Evolutionary conservation across 1,140 invertebrate species (phyloP).

Genomic region (Amphibalanus amphitrite): DNA sequence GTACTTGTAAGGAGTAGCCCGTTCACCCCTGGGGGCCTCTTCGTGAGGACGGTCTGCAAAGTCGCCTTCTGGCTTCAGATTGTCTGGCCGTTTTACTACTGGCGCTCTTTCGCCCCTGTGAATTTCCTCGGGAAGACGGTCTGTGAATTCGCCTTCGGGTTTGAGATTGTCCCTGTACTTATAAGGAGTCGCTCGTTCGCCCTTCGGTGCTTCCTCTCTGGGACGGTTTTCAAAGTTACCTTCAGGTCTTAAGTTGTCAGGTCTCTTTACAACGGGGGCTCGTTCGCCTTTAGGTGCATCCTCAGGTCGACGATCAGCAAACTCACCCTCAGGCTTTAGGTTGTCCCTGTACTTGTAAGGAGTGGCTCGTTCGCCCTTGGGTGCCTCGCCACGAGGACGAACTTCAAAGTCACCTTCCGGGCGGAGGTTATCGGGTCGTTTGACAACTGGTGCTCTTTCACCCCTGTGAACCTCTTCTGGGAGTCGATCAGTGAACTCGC

Average conservation of each 20-base stretch:
- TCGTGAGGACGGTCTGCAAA: constrained; percentile 19
- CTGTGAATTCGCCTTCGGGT: constrained; percentile 42
- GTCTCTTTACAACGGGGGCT: constrained; percentile 8
- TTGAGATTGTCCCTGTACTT: constrained; percentile 43
- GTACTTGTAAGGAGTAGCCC: too few species aligned
- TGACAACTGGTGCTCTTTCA: constrained; percentile 7
- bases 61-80: constrained; percentile 34
- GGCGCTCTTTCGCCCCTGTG: constrained; percentile 14
- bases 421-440: constrained; percentile 13
- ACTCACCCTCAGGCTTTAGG: constrained; percentile 35
- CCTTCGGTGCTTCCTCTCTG: constrained; percentile 21
- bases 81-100: constrained; percentile 31
- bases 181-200: constrained; percentile 36
- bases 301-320: constrained; percentile 24
- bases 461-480: constrained; percentile 24
- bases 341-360: constrained; percentile 33
- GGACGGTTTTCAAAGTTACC: constrained; percentile 23
- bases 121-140: constrained; percentile 20
- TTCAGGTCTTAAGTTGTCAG: constrained; percentile 17
- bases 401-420: constrained; percentile 15
- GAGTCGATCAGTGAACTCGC: constrained; percentile 23
- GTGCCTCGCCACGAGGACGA: constrained; percentile 8
- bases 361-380: constrained; percentile 15
- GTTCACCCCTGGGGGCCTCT: neutral
- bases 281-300: constrained; percentile 15